A percentile compares a stretch with the other conserved stretches of the same genome.
phyloP scores from a whole-genome alignment of 1,140 invertebrate genomes.

The Teleopsis dalmanni region DNA sequence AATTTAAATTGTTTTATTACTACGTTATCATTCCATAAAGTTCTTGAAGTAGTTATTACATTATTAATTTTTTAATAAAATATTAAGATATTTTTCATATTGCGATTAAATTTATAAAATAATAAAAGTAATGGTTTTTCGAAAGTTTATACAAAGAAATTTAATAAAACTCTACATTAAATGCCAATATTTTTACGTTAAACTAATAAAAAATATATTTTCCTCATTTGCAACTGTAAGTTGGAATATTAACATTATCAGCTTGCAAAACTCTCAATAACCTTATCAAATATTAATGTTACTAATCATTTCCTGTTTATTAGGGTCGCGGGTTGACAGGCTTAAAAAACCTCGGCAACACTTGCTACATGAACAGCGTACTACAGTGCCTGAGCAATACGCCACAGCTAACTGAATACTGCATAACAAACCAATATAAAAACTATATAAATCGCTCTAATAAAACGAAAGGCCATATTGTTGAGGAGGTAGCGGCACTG shows the following conservation, averaged over 20 bases:
- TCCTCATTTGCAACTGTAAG: too few relatives aligned
- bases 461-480: slow-evolving; percentile 58
- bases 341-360: slow-evolving; percentile 85
- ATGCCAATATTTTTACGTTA: too few relatives aligned
- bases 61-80: too few relatives aligned
- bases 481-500: slow-evolving; percentile 66
- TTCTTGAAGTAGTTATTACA: too few relatives aligned
- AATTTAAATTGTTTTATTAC: too few relatives aligned
- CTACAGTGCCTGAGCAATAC: slow-evolving; percentile 87
- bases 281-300: background rate
- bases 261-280: background rate
- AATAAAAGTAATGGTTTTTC: background rate
- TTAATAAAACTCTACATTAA: background rate
- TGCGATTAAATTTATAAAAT: too few relatives aligned
- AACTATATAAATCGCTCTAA: slow-evolving; percentile 51
- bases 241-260: too few relatives aligned
- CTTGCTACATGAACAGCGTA: slow-evolving; percentile 97
- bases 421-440: slow-evolving; percentile 57
- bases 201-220: background rate
- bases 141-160: background rate
- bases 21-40: too few relatives aligned
- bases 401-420: slow-evolving; percentile 64
- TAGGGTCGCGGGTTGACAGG: slow-evolving; percentile 71
- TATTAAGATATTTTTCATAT: too few relatives aligned
- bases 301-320: background rate